Evolutionary conservation across 1,140 invertebrate species (phyloP).

Genomic region (Tribolium madens): DNA sequence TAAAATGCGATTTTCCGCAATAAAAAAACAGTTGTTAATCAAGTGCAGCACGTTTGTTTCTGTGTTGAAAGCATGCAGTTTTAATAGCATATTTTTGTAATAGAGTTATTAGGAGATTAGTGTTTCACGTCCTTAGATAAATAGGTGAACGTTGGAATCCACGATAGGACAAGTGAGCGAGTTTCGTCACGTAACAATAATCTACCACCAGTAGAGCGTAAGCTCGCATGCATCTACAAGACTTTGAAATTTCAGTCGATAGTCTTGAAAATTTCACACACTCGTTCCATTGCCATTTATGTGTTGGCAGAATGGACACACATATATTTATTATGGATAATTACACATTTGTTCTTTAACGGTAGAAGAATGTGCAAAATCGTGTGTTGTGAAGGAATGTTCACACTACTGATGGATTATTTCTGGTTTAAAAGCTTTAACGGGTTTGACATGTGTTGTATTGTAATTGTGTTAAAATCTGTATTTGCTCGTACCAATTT

Average conservation of each 20-base stretch:
- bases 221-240: slow-evolving; percentile 18
- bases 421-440: neutral
- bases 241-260: neutral
- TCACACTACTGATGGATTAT: neutral
- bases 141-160: slow-evolving; percentile 35
- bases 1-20: neutral
- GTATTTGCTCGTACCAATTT: too few species aligned
- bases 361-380: slow-evolving; percentile 22
- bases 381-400: neutral
- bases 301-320: neutral
- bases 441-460: neutral
- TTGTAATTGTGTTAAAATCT: neutral
- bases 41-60: neutral
- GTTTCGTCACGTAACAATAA: slow-evolving; percentile 46
- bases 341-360: slow-evolving; percentile 24
- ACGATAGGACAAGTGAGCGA: slow-evolving; percentile 14
- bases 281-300: neutral
- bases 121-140: slow-evolving; percentile 30
- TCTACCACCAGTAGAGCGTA: slow-evolving; percentile 35
- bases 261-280: neutral
- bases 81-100: neutral
- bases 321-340: neutral
- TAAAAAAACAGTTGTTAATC: neutral
- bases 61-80: neutral
- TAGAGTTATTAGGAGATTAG: neutral